Evolutionary conservation across 2,113 vertebrate species (phyloP).

Genomic region (Porphyrio hochstetteri): DNA sequence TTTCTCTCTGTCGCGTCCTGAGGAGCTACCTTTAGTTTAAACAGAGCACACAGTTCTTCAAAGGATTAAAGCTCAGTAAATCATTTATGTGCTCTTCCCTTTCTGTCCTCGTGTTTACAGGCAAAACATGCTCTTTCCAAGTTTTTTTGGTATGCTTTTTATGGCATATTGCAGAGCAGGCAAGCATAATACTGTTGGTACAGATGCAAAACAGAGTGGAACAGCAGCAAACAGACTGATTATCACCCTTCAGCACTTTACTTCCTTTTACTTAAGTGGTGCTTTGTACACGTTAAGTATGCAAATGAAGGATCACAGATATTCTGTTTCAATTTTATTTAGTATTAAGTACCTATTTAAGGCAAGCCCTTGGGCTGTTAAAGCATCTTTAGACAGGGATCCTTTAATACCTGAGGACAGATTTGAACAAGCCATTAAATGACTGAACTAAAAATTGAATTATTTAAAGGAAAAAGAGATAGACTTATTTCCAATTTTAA

Average conservation of each 20-base stretch:
- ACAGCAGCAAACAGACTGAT: background rate
- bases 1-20: background rate
- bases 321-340: conserved; percentile 34
- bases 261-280: background rate
- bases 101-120: background rate
- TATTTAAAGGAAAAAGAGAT: background rate
- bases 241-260: background rate
- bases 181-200: background rate
- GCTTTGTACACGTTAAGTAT: background rate
- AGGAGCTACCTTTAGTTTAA: background rate
- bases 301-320: background rate
- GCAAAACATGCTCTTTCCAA: background rate
- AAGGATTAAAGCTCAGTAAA: background rate
- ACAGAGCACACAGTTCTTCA: background rate
- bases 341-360: conserved; percentile 21
- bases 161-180: background rate
- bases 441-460: background rate
- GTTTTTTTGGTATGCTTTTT: background rate
- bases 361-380: background rate
- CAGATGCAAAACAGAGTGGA: background rate
- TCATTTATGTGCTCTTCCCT: background rate
- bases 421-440: background rate
- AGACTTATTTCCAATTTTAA: background rate
- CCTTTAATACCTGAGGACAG: background rate
- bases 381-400: background rate